Evolutionary conservation across 1,140 invertebrate genomes (phyloP).

Genomic region (Parasteatoda tepidariorum): DNA sequence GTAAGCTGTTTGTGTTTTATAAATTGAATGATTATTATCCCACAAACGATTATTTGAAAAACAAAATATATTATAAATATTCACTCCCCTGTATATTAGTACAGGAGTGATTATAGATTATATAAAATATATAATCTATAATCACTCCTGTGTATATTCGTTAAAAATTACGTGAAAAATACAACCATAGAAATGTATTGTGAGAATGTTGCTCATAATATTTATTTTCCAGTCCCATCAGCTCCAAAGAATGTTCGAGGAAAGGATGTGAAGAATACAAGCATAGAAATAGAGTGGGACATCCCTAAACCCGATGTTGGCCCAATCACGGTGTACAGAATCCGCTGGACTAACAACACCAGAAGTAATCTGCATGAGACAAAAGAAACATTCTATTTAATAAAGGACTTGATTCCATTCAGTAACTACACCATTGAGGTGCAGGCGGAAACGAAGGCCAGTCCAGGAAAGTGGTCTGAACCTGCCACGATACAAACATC

Average conservation of each 20-base stretch:
- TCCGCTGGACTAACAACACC: background rate
- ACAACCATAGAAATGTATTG: no score
- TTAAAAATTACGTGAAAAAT: no score
- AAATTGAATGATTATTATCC: no score
- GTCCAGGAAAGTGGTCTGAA: background rate
- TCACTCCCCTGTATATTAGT: no score
- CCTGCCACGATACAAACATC: background rate
- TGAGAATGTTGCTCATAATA: no score
- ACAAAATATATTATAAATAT: no score
- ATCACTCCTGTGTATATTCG: no score
- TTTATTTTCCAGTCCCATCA: slow-evolving; percentile 7
- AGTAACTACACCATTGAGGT: background rate
- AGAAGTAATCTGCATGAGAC: background rate
- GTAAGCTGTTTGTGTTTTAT: no score
- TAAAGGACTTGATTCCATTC: background rate
- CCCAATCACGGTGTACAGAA: background rate
- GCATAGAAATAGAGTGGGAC: background rate
- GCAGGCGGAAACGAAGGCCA: background rate
- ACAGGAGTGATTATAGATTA: no score
- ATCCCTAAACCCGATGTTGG: background rate
- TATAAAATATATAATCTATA: no score
- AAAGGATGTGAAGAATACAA: background rate
- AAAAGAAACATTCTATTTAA: background rate
- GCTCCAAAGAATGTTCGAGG: background rate
- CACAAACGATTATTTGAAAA: no score